Conservation (phyloP, 2,113 vertebrate genomes). For the Tursiops truncatus region DNA sequence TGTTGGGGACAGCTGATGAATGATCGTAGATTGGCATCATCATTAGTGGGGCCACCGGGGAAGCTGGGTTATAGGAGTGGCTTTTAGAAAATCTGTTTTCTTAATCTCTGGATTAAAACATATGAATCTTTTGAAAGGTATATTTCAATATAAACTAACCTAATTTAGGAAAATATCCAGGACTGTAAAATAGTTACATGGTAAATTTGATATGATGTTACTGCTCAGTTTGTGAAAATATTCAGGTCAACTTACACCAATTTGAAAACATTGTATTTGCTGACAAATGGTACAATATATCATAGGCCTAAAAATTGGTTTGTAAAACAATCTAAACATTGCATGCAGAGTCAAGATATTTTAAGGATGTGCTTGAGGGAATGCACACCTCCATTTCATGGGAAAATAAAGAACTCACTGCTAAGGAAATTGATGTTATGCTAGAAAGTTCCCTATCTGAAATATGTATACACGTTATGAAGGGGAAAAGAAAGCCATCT, state of each 20-base stretch:
- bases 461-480: conserved; percentile 56
- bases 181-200: conserved; percentile 60
- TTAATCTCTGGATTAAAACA: conserved; percentile 62
- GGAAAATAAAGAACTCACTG: conserved; percentile 68
- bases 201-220: conserved; percentile 55
- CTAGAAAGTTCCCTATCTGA: conserved; percentile 58
- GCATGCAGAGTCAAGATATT: conserved; percentile 67
- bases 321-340: conserved; percentile 71
- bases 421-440: conserved; percentile 73
- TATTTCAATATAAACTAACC: conserved; percentile 66
- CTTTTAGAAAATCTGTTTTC: conserved; percentile 24
- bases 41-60: background rate
- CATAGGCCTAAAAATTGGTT: conserved; percentile 70
- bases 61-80: background rate
- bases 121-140: conserved; percentile 57
- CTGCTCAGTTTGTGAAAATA: conserved; percentile 60
- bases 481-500: conserved; percentile 44
- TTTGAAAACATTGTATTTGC: conserved; percentile 67
- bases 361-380: conserved; percentile 70
- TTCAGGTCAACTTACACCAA: conserved; percentile 56
- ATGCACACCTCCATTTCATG: conserved; percentile 68
- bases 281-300: conserved; percentile 72
- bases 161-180: conserved; percentile 53
- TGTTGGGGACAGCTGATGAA: background rate
- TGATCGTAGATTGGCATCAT: background rate